Percentiles rank a stretch among this genome's conserved stretches.
These are phyloP conservation scores for Zaprionus ornatus DNA, from an alignment of 1,140 invertebrate genomes.

Conservation along the genomic window DNA sequence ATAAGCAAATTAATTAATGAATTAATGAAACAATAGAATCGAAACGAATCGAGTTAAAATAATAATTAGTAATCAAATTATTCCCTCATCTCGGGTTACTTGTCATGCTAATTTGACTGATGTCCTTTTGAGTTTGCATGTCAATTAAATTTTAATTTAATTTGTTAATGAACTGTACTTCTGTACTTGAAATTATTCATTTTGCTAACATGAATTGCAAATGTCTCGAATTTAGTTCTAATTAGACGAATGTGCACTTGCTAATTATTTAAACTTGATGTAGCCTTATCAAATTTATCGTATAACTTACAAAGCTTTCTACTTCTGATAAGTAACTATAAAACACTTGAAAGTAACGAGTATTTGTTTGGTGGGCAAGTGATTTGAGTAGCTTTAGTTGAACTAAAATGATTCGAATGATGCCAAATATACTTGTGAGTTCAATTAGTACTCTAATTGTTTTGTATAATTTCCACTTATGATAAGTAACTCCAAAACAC, in stretches of 20 bases:
- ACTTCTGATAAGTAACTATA: too few species aligned
- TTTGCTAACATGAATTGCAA: background rate
- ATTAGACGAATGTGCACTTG: too few species aligned
- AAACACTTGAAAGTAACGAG: too few species aligned
- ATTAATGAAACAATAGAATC: background rate
- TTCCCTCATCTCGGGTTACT: background rate
- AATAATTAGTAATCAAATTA: background rate
- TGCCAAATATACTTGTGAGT: background rate
- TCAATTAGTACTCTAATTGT: background rate
- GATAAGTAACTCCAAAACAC: background rate
- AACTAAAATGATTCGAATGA: too few species aligned
- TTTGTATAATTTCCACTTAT: background rate
- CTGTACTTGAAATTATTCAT: background rate
- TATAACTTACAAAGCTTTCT: too few species aligned
- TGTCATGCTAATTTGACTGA: too few species aligned
- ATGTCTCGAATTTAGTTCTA: background rate
- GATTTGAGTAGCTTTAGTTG: too few species aligned
- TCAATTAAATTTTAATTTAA: background rate
- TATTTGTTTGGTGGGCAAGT: too few species aligned
- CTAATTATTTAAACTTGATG: too few species aligned
- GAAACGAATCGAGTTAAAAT: background rate
- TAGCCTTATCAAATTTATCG: too few species aligned
- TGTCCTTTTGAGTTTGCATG: background rate
- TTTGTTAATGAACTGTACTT: background rate
- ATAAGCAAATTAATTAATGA: slow-evolving; percentile 14